Percentiles rank a stretch among this genome's conserved stretches.
phyloP scores from a whole-genome alignment of 2,888 invertebrate species.

The Drosophila greeni region DNA sequence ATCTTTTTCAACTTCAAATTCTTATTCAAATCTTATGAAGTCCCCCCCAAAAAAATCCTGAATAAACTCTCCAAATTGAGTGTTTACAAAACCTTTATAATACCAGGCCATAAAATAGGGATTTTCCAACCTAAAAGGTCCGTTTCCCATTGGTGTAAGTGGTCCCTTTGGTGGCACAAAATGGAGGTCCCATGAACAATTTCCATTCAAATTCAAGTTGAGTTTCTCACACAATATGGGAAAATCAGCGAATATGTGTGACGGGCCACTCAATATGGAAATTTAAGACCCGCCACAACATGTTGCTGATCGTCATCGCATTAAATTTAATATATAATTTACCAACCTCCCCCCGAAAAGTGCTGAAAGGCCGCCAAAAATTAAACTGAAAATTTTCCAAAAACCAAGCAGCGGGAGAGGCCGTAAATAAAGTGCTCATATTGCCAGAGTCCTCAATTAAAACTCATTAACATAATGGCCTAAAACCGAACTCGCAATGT shows the following conservation, averaged over 20 bases:
- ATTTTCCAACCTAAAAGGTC: neutral
- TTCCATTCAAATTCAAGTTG: neutral
- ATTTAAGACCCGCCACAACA: slow-evolving; percentile 26
- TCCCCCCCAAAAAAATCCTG: neutral
- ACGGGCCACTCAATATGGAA: slow-evolving; percentile 10
- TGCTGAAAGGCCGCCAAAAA: slow-evolving; percentile 12
- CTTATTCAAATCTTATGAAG: neutral
- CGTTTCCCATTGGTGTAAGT: neutral
- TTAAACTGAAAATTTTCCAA: slow-evolving; percentile 25
- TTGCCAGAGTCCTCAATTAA: slow-evolving; percentile 58
- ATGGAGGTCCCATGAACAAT: neutral
- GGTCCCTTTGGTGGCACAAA: slow-evolving; percentile 13
- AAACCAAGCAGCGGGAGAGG: neutral
- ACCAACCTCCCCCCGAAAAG: neutral
- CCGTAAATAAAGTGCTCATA: slow-evolving; percentile 35
- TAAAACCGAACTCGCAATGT: slow-evolving; percentile 45
- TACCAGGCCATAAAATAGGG: neutral
- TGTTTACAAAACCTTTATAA: slow-evolving; percentile 1
- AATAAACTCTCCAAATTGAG: neutral
- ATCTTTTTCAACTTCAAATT: neutral
- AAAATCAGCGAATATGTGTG: slow-evolving; percentile 3
- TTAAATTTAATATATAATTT: neutral
- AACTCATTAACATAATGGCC: slow-evolving; percentile 71
- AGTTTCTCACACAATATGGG: neutral
- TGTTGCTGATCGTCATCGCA: slow-evolving; percentile 22